Evolutionary conservation across 2,113 vertebrate species (phyloP).

Genomic region (Fukomys damarensis): DNA sequence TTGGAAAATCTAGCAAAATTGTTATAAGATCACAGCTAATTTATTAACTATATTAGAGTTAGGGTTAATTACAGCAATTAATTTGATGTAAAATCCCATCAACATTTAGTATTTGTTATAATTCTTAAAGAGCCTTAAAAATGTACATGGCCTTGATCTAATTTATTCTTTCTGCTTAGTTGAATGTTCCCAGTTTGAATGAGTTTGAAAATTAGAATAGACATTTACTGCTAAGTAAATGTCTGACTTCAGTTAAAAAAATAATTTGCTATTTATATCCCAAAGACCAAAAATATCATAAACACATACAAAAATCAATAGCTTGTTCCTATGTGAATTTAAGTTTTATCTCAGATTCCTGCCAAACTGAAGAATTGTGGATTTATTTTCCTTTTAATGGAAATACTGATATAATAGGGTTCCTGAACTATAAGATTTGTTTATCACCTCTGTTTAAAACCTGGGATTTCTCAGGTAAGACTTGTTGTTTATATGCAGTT

Average conservation of each 20-base stretch:
- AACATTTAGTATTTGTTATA: constrained; percentile 13
- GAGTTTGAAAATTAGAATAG: constrained; percentile 24
- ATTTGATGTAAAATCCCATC: constrained; percentile 27
- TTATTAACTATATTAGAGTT: neutral
- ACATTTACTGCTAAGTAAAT: neutral
- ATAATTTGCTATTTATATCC: constrained; percentile 1
- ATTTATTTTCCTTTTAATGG: neutral
- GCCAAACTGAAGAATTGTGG: neutral
- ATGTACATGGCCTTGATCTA: neutral
- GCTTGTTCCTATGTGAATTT: neutral
- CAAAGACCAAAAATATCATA: neutral
- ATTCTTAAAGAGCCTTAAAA: neutral
- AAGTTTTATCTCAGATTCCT: neutral
- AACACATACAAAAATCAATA: neutral
- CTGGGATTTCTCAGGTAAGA: neutral
- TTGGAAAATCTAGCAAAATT: constrained; percentile 39
- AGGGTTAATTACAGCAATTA: constrained; percentile 18
- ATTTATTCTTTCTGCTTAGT: constrained; percentile 14
- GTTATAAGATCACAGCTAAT: neutral
- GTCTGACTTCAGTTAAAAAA: constrained; percentile 2
- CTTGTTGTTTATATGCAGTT: neutral
- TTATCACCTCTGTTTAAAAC: neutral
- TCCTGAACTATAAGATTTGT: neutral
- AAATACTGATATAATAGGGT: neutral
- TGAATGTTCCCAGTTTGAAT: constrained; percentile 21